A percentile compares a stretch with the other conserved stretches of the same genome.
phyloP scores from a whole-genome alignment of 2,113 vertebrate genomes.

The Mesembrinibis cayennensis region DNA sequence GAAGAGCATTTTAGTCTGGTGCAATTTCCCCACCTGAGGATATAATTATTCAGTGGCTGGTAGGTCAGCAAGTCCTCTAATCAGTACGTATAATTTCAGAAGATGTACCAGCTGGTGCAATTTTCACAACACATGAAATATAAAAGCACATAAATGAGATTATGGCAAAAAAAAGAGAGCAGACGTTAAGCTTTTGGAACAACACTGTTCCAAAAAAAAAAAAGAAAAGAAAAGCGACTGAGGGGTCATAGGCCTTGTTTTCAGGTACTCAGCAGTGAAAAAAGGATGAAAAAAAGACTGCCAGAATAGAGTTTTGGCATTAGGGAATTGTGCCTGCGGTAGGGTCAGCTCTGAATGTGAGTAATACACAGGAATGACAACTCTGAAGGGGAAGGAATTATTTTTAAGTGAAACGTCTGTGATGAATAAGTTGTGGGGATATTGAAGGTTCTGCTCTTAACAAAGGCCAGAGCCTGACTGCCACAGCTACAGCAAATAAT shows the following conservation, averaged over 20 bases:
- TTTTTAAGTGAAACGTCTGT: background rate
- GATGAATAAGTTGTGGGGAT: background rate
- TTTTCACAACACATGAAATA: background rate
- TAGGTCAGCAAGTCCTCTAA: slow-evolving; percentile 4
- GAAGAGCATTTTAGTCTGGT: background rate
- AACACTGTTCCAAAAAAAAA: rapidly evolving
- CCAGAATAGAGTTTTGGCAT: background rate
- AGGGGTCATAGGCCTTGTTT: background rate
- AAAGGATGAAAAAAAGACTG: background rate
- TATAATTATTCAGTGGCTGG: background rate
- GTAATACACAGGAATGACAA: background rate
- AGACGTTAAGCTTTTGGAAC: background rate
- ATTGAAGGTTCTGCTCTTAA: background rate
- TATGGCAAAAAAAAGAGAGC: background rate
- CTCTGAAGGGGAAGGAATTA: background rate
- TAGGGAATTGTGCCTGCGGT: background rate
- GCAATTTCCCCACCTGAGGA: background rate
- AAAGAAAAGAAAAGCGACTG: background rate
- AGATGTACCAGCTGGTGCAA: background rate
- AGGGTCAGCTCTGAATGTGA: background rate
- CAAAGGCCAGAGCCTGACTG: background rate
- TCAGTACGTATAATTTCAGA: background rate
- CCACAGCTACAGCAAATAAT: background rate
- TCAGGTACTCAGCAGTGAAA: background rate
- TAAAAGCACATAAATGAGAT: background rate